phyloP scores from a whole-genome alignment of 2,888 invertebrate species.

The Pecten maximus region DNA sequence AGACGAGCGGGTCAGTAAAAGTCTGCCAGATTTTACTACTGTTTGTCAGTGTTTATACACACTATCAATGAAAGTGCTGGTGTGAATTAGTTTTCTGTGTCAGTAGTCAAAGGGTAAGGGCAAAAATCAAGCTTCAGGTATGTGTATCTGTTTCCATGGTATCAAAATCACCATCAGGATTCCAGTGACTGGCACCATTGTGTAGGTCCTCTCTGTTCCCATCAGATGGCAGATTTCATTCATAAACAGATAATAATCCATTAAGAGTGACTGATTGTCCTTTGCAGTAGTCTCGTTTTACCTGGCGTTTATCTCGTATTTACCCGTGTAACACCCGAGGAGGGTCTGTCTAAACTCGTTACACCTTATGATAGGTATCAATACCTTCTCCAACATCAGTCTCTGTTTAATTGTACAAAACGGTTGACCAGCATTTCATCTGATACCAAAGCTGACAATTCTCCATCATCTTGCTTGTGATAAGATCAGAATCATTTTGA shows the following conservation, averaged over 20 bases:
- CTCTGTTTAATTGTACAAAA: not conserved
- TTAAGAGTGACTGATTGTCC: conserved; percentile 19
- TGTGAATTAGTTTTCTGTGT: conserved; percentile 28
- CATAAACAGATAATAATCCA: conserved; percentile 32
- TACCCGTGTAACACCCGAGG: not conserved
- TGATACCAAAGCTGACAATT: conserved; percentile 16
- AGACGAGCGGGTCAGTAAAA: not conserved
- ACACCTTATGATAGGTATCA: not conserved
- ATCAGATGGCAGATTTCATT: conserved; percentile 30
- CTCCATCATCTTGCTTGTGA: not conserved
- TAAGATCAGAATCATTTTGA: conserved; percentile 17
- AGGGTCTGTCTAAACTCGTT: not conserved
- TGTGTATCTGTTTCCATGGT: conserved; percentile 11
- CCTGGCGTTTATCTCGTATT: not conserved
- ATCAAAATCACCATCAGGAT: not conserved
- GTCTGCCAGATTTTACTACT: not conserved
- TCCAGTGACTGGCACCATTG: conserved; percentile 7
- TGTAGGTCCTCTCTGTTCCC: not conserved
- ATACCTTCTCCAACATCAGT: not conserved
- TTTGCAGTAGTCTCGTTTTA: conserved; percentile 22
- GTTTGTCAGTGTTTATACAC: not conserved
- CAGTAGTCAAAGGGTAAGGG: conserved; percentile 30
- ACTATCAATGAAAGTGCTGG: not conserved
- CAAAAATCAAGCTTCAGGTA: not conserved
- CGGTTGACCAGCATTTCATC: not conserved